Percentiles rank a stretch among this genome's conserved stretches.
Evolutionary conservation across 2,888 invertebrate species (phyloP).

Genomic region (Hyles lineata): DNA sequence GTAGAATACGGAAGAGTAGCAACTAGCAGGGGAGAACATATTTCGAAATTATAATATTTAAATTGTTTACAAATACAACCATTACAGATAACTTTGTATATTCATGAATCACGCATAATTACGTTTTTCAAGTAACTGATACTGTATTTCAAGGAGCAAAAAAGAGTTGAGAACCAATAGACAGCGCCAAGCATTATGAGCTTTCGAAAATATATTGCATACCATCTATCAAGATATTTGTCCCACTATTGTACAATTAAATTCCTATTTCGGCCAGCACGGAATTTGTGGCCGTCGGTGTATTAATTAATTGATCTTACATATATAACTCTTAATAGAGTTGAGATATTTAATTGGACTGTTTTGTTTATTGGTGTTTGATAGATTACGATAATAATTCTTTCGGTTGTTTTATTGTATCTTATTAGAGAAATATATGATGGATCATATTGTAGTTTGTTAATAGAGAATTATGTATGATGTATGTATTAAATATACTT

Average conservation of each 20-base stretch:
- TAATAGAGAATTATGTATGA: too few relatives aligned
- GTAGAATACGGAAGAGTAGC: too few relatives aligned
- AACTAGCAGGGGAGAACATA: too few relatives aligned
- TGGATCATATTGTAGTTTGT: not conserved
- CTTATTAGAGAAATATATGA: not conserved
- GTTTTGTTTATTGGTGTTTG: slow-evolving; percentile 14
- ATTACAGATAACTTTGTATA: too few relatives aligned
- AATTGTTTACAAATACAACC: too few relatives aligned
- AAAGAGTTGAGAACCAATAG: slow-evolving; percentile 18
- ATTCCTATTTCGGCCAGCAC: slow-evolving; percentile 56
- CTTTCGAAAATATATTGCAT: slow-evolving; percentile 71
- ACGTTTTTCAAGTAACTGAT: too few relatives aligned
- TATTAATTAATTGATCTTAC: slow-evolving; percentile 31
- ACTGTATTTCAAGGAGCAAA: too few relatives aligned
- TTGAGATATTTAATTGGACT: not conserved
- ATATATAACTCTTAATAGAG: slow-evolving; percentile 30
- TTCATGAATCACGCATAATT: not conserved
- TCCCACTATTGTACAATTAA: slow-evolving; percentile 70
- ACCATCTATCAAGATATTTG: slow-evolving; percentile 69
- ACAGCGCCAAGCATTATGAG: slow-evolving; percentile 42
- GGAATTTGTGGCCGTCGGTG: slow-evolving; percentile 19
- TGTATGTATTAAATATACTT: too few relatives aligned
- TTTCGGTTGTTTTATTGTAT: not conserved
- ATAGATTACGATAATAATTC: not conserved
- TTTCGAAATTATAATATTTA: too few relatives aligned